A percentile compares a stretch with the other conserved stretches of the same genome.
Evolutionary conservation across 2,797 vertebrate species (phyloP).

Genomic region (Ambastaia sidthimunki): DNA sequence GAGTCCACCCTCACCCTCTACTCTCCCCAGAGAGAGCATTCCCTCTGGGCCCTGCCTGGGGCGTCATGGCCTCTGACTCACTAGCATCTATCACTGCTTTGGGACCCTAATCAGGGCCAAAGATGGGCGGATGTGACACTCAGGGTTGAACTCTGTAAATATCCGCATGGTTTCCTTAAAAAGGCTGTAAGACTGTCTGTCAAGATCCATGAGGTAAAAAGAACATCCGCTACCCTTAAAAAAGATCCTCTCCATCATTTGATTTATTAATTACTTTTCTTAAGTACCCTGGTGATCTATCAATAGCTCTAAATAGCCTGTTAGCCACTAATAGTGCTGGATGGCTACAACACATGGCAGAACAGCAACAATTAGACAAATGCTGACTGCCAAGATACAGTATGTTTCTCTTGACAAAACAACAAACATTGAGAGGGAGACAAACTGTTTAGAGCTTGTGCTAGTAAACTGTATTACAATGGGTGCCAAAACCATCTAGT

Average conservation of each 20-base stretch:
- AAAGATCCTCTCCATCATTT: constrained; percentile 51
- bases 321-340: constrained; percentile 12
- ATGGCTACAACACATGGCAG: not conserved
- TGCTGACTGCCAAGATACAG: not conserved
- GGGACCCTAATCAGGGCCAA: constrained; percentile 79
- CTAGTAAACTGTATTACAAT: not conserved
- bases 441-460: not conserved
- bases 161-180: constrained; percentile 72
- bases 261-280: constrained; percentile 22
- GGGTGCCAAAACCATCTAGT: not conserved
- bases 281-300: constrained; percentile 16
- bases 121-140: constrained; percentile 74
- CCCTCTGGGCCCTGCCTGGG: constrained; percentile 71
- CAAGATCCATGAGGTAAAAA: constrained; percentile 70
- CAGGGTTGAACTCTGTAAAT: constrained; percentile 81
- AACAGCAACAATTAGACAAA: not conserved
- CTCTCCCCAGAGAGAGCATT: constrained; percentile 70
- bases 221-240: constrained; percentile 51
- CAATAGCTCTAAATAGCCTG: constrained; percentile 31
- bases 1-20: constrained; percentile 58
- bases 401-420: not conserved
- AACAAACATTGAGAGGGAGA: not conserved
- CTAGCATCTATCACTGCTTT: constrained; percentile 82
- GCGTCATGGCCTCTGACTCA: constrained; percentile 77
- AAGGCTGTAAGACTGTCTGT: constrained; percentile 74